Evolutionary conservation across 2,888 invertebrate species (phyloP).

Genomic region (Amphipoea lucens): DNA sequence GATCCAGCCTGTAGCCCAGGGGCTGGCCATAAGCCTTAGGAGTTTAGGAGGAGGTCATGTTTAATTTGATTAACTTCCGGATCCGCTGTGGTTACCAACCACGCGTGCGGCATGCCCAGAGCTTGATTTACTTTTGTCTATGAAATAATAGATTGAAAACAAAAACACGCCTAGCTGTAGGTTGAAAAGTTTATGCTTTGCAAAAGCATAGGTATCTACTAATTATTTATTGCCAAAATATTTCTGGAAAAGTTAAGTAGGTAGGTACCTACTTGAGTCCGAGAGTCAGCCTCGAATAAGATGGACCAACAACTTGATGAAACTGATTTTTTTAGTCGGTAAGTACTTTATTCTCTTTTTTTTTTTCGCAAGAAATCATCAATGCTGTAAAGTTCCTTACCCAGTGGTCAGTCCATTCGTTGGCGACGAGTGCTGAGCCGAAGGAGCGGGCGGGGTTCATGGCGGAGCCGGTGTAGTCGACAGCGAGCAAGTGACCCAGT

Average conservation of each 20-base stretch:
- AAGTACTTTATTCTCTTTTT: neutral
- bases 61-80: neutral
- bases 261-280: neutral
- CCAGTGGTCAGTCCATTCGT: constrained; percentile 95
- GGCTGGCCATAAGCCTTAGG: too few species aligned
- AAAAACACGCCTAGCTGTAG: neutral
- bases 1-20: neutral
- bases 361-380: neutral
- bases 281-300: neutral
- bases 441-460: constrained; percentile 98
- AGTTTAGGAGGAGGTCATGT: neutral
- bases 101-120: neutral
- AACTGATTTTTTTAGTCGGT: neutral
- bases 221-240: neutral
- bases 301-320: neutral
- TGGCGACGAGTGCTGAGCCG: constrained; percentile 95
- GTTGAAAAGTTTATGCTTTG: neutral
- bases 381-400: constrained; percentile 83
- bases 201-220: neutral
- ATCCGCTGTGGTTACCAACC: neutral
- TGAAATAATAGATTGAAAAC: neutral
- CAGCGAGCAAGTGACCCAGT: constrained; percentile 95
- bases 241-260: neutral
- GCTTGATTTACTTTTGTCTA: neutral
- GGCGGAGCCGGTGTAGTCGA: constrained; percentile 96